A percentile compares a stretch with the other conserved stretches of the same genome.
These are phyloP conservation scores for Drosophila monieri DNA, from an alignment of 2,888 invertebrate genomes.

Conservation along the genomic window DNA sequence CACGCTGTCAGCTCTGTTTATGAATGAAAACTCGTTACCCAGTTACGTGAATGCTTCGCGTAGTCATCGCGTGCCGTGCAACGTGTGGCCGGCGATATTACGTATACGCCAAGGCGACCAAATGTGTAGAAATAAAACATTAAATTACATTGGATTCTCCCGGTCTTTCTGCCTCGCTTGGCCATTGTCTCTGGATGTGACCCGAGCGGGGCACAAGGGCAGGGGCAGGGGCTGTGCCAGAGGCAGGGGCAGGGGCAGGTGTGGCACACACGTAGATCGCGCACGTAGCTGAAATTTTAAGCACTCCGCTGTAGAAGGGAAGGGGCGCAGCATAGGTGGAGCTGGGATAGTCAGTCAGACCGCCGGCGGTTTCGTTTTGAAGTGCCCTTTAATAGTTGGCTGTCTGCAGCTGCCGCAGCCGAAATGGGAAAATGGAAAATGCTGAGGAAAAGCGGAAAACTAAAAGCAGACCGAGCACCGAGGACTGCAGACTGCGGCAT, in stretches of 20 bases:
- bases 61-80: constrained; percentile 65
- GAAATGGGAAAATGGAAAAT: constrained; percentile 17
- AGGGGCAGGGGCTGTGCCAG: constrained; percentile 50
- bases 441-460: constrained; percentile 6
- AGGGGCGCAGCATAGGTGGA: background rate
- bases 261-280: constrained; percentile 64
- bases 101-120: constrained; percentile 69
- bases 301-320: constrained; percentile 59
- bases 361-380: constrained; percentile 67
- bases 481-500: constrained; percentile 26
- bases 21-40: constrained; percentile 50
- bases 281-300: constrained; percentile 73
- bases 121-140: constrained; percentile 74
- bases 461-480: too few species aligned
- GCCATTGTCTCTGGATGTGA: constrained; percentile 37
- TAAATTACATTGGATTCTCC: constrained; percentile 68
- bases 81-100: constrained; percentile 69
- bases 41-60: constrained; percentile 66
- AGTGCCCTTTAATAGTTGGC: constrained; percentile 76
- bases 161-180: constrained; percentile 18
- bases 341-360: constrained; percentile 35
- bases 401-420: constrained; percentile 70
- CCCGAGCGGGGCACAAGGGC: background rate
- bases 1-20: constrained; percentile 30
- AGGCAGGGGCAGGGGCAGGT: constrained; percentile 53